Evolutionary conservation across 1,140 invertebrate genomes (phyloP), one percentile per base, ranked within the genome.

Genomic region (Pseudomyrmex concolor): DNA sequence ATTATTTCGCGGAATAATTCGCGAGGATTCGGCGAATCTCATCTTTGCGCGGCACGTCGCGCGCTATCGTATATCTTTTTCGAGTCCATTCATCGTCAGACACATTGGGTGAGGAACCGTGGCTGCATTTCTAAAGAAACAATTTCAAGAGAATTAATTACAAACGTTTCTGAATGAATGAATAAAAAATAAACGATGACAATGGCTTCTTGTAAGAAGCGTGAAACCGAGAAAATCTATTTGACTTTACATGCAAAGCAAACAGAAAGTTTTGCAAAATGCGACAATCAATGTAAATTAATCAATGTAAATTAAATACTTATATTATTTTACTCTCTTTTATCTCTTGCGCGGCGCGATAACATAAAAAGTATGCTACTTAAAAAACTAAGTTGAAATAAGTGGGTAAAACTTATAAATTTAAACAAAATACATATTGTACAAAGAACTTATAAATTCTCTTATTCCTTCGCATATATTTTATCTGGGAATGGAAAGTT

Each of bases 41-140:
- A 76, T 76, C 17, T 77, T 66, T 48, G 60, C 73, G 25, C 73
- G 19, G 25, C 12, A 25, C 64, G 66, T 54, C 17, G 17, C 25
- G 60, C 60, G 25, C 64, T 34, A 76, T 64, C 60, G 57, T 86
- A 83, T 84, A 83, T 34, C 15, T 64, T n/a, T 76, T 17, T 76
- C n/a, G 22, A 63, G 15, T 51, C 13, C 48, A 77, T 77, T 77
- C 73, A 77, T 54, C n/a, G 22, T 1, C 22, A 54, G 12, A 17
- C 22, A 63, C n/a, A 15, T 76, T 60, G 22, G 17, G 12, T 8
- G n/a, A 55, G 22, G 45, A 63, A 25, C 1, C 54, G 60, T 34
- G 59, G n/a, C n/a, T 48, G 17, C 13, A n/a, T 25, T 66, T 54
- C 45, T 25, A n/a, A 64, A 19, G 59, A 64, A 63, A 34, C 4